These are phyloP conservation scores for Plemyria rubiginata DNA, from an alignment of 2,888 invertebrate genomes.

Conservation along the genomic window DNA sequence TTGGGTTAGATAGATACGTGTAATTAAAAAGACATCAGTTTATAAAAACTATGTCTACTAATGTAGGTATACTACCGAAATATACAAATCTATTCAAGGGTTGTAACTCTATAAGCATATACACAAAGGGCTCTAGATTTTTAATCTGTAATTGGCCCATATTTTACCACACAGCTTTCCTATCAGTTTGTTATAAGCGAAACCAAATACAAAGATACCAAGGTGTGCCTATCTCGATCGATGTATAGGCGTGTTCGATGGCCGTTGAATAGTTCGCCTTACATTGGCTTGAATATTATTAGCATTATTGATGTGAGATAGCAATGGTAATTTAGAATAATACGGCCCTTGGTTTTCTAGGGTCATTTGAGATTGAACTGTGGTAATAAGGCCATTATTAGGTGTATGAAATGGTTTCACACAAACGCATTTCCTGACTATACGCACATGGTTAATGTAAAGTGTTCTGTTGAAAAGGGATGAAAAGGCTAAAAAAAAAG, in stretches of 20 bases:
- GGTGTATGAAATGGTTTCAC: background rate
- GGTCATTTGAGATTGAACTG: constrained; percentile 11
- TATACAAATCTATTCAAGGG: too few species aligned
- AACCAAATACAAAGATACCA: constrained; percentile 21
- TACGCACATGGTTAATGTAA: background rate
- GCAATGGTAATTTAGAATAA: constrained; percentile 20
- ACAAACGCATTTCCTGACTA: background rate
- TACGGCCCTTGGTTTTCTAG: constrained; percentile 7
- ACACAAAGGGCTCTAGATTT: background rate
- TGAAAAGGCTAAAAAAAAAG: too few species aligned
- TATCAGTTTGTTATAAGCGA: constrained; percentile 15
- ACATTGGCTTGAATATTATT: constrained; percentile 27
- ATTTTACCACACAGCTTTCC: constrained; percentile 5
- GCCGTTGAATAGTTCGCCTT: constrained; percentile 24
- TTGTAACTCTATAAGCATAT: background rate
- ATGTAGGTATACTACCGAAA: too few species aligned
- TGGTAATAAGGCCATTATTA: background rate
- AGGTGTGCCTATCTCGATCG: constrained; percentile 32
- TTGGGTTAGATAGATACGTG: too few species aligned
- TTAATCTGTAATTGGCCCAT: constrained; percentile 5
- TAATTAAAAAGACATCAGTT: too few species aligned
- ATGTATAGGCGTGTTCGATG: constrained; percentile 28
- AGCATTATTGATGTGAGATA: constrained; percentile 32
- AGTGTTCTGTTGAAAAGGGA: too few species aligned
- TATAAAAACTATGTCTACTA: too few species aligned